phyloP scores from a whole-genome alignment of 2,888 invertebrate genomes.

The Rhagophthalmus giganteus region DNA sequence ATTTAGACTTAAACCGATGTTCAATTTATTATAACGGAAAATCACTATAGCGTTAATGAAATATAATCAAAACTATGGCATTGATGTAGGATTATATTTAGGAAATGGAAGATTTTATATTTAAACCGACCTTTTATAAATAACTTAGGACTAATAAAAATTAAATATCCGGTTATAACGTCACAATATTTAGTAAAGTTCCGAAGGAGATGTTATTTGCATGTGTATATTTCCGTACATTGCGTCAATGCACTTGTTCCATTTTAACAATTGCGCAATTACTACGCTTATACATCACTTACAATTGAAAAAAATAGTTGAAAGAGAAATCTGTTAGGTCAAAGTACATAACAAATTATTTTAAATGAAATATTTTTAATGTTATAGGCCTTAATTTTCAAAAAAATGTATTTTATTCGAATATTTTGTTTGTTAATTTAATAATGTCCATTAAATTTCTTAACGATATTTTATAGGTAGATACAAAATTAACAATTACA shows the following conservation, averaged over 20 bases:
- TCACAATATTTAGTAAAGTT: constrained; percentile 19
- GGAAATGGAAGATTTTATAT: constrained; percentile 24
- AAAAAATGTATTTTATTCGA: no score
- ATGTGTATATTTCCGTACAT: constrained; percentile 9
- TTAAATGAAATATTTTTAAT: neutral
- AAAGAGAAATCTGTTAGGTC: no score
- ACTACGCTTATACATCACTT: no score
- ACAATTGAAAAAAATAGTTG: no score
- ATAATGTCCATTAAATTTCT: no score
- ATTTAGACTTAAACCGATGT: no score
- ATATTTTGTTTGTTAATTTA: no score
- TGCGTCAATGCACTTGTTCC: constrained; percentile 12
- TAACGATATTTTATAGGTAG: no score
- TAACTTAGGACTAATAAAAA: constrained; percentile 17
- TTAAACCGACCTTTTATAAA: constrained; percentile 25
- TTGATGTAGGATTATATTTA: constrained; percentile 20
- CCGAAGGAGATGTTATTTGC: constrained; percentile 13
- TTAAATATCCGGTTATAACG: constrained; percentile 23
- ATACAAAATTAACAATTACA: no score
- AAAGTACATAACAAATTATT: neutral
- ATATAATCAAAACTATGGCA: constrained; percentile 14
- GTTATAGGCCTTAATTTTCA: no score
- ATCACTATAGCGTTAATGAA: no score
- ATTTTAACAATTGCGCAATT: constrained; percentile 6
- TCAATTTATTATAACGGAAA: no score